Evolutionary conservation across 2,888 invertebrate genomes (phyloP), one percentile per base, ranked within the genome.

Genomic region (Cantharis flavilabris): DNA sequence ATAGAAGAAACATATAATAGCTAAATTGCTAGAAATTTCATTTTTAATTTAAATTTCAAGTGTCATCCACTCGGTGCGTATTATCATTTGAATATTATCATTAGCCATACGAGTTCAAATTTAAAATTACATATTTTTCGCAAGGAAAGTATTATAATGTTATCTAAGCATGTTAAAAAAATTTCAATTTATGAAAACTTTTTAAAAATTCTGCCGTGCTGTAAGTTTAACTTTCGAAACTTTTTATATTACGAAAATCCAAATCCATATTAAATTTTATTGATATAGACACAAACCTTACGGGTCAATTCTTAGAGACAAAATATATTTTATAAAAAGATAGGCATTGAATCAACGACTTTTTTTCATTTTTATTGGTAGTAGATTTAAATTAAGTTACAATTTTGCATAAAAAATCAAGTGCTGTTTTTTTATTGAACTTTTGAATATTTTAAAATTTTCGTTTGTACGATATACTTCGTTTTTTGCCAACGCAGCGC

Each of bases 241-340:
- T 67, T 67, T 67, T 67, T 67, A 73, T 73, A 73, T 70, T 73
- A 73, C 63, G 69, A 69, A 73, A 73, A 73, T 62, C 73, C 69
- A 69, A 69, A 73, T 73, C 73, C 69, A 69, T 73, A 73, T 73
- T 63, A 73, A 73, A 73, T 73, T 73, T 69, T 73, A 73, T 73
- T 18, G 70, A 62, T 73, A 73, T 70, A 73, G 73, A 69, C 69
- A 70, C 70, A 70, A 62, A 62, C 26, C 28, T 62, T 73, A 73
- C 69, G 73, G 73, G 73, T 73, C 70, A 63, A 70, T 69, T 73
- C 73, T 70, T 70, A 70, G 28, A 70, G 73, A 70, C 73, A 73
- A 73, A 73, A 73, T 73, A 73, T 63, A 62, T 69, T 73, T 73
- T 28, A 70, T 63, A 69, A 69, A 62, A 70, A 62, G 18, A 69